Evolutionary conservation across 2,113 vertebrate genomes (phyloP).

Genomic region (Pomatostomus ruficeps): DNA sequence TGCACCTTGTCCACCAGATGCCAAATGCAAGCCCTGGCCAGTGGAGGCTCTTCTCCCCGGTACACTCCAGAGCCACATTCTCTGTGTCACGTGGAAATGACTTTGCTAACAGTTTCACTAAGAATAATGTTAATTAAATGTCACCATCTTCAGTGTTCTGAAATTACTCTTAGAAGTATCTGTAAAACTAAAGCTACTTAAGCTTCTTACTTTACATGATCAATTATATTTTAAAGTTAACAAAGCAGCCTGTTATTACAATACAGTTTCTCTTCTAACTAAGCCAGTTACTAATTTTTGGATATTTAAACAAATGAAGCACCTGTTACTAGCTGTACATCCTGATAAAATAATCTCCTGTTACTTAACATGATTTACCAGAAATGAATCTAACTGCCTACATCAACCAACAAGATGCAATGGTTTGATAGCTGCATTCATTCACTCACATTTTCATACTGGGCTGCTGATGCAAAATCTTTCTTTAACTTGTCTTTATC

Average conservation of each 20-base stretch:
- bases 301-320: conserved; percentile 2
- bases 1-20: not conserved
- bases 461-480: not conserved
- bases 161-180: not conserved
- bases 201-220: not conserved
- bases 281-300: not conserved
- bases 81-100: not conserved
- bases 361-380: conserved; percentile 22
- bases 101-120: not conserved
- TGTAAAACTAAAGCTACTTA: not conserved
- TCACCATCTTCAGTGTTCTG: not conserved
- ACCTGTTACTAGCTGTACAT: conserved; percentile 9
- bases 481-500: not conserved
- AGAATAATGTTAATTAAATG: not conserved
- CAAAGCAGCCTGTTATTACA: not conserved
- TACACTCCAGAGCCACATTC: not conserved
- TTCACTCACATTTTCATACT: not conserved
- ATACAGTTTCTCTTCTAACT: not conserved
- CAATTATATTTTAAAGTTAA: not conserved
- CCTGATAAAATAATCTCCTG: not conserved
- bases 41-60: not conserved
- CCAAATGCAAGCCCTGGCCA: not conserved
- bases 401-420: not conserved
- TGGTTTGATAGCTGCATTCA: not conserved
- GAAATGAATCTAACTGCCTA: not conserved